Evolutionary conservation across 2,888 invertebrate species (phyloP), one percentile per base, ranked within the genome.

Genomic region (Acrobasis repandana): DNA sequence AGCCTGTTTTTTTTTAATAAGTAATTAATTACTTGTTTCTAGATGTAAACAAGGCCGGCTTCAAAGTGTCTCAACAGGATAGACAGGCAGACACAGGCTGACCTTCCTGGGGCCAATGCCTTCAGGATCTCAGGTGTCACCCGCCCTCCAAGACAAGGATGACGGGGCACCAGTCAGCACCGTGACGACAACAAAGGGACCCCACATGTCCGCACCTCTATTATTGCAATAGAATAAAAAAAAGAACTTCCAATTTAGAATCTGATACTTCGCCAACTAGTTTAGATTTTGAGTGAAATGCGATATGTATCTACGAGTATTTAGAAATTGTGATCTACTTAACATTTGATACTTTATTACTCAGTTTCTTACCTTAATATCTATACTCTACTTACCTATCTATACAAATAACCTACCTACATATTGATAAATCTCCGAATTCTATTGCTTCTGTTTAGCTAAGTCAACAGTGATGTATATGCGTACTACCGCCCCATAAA

Each of bases 91-190:
- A 16, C 52, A 54, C 54, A 54, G 36, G 43, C 49, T 64, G 72
- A 65, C 75, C 76, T 76, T 74, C 69, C 65, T 62, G 65, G 69
- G 74, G 75, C 74, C 79, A 79, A 76, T 80, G 78, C 76, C 79
- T 65, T 77, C 74, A 66, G 71, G 76, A 74, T 72, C 73, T 82
- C 85, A 65, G 69, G 73, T 84, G 73, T 77, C 83, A 65, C 50
- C 63, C 67, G 76, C 75, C 74, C 79, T 78, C 73, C 67, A 54
- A 63, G 33, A 64, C 79, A 77, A 77, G 79, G 76, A 75, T 72
- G 73, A 63, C 77, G 54, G 58, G 63, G 18, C 49, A 8, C 58
- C 38, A 73, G 58, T 71, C 71, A 67, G 65, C 69, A 70, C 60
- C 62, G 64, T 54, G 71, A 74, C 70, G 59, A 60, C 51, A 65